A percentile compares a stretch with the other conserved stretches of the same genome.
phyloP scores from a whole-genome alignment of 2,797 vertebrate species.

The Notamacropus eugenii region DNA sequence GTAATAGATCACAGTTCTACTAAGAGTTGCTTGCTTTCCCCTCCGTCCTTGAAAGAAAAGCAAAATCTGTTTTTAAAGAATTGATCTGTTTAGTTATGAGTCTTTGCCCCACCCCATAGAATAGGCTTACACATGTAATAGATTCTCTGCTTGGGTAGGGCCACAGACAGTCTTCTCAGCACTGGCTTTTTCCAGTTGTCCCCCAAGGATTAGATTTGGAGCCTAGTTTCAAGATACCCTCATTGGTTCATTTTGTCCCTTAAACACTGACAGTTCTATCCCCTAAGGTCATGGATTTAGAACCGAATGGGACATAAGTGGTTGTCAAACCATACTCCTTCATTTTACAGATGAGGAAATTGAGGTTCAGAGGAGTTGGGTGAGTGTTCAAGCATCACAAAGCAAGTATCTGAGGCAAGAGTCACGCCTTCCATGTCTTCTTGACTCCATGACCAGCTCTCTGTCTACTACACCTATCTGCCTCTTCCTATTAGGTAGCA shows the following conservation, averaged over 20 bases:
- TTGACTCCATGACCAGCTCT: background rate
- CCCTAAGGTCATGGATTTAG: too few species aligned
- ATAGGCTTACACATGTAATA: background rate
- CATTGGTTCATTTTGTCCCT: background rate
- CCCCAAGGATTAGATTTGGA: background rate
- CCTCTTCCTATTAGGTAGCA: background rate
- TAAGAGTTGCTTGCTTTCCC: background rate
- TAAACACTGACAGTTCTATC: background rate
- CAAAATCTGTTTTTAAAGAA: background rate
- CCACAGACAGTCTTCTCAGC: background rate
- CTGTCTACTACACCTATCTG: background rate
- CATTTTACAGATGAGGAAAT: too few species aligned
- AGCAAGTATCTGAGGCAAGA: background rate
- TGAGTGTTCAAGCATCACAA: too few species aligned
- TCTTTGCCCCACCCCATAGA: background rate
- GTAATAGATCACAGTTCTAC: background rate
- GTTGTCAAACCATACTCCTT: too few species aligned
- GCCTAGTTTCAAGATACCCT: background rate
- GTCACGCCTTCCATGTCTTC: background rate
- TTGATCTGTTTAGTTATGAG: background rate
- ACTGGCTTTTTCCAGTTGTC: background rate
- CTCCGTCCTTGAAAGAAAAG: background rate
- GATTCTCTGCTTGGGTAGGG: background rate
- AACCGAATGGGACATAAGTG: too few species aligned
- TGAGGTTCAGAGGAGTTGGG: too few species aligned